These are phyloP conservation scores for Caenorhabditis auriculariae DNA, from an alignment of 2,888 invertebrate genomes.

Conservation along the genomic window DNA sequence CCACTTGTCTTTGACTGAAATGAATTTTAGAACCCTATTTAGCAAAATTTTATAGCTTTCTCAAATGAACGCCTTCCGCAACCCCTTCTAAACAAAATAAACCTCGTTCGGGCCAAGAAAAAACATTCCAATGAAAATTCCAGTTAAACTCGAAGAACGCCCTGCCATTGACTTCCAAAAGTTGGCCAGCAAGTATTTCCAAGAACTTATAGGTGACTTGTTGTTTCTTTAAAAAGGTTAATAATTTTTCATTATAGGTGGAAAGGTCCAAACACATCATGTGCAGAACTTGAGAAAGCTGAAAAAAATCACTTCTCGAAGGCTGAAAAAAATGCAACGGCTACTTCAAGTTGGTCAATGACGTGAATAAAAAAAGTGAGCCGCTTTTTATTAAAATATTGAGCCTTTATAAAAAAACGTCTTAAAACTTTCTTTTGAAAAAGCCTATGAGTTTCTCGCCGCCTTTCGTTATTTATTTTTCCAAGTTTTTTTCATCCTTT, in stretches of 20 bases:
- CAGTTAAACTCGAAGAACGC: constrained; percentile 58
- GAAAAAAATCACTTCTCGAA: constrained; percentile 21
- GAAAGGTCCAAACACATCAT: constrained; percentile 7
- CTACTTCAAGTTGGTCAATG: constrained; percentile 48
- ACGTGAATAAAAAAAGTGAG: constrained; percentile 40
- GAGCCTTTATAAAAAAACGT: too few species aligned
- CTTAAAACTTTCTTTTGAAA: too few species aligned
- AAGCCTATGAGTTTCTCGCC: too few species aligned
- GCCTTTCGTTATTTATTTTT: too few species aligned
- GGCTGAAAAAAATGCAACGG: constrained; percentile 44
- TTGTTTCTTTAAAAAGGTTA: too few species aligned
- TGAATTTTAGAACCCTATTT: too few species aligned
- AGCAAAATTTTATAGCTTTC: too few species aligned
- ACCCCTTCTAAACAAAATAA: background rate
- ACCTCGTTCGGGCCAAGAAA: background rate
- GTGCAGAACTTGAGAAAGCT: constrained; percentile 16
- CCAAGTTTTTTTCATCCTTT: background rate
- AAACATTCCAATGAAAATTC: constrained; percentile 7
- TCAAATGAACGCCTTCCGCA: too few species aligned
- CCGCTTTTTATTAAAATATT: background rate
- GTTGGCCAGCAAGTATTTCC: background rate
- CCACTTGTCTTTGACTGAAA: too few species aligned
- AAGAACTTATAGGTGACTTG: background rate
- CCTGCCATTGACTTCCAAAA: constrained; percentile 49
- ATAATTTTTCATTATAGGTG: too few species aligned